Evolutionary conservation across 2,113 vertebrate species (phyloP).

Genomic region (Cromileptes altivelis): DNA sequence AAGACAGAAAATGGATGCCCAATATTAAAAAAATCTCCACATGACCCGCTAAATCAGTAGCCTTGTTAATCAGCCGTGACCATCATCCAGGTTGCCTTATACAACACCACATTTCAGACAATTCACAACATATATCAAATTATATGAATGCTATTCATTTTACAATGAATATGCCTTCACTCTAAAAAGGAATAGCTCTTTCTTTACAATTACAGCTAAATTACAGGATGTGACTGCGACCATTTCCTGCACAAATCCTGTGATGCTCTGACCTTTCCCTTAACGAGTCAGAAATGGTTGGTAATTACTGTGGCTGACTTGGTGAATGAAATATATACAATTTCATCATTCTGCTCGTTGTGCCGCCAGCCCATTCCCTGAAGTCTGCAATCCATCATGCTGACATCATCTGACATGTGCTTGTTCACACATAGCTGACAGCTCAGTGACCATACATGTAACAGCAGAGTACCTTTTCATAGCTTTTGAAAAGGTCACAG

Average conservation of each 20-base stretch:
- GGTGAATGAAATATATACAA: slow-evolving; percentile 53
- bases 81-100: not conserved
- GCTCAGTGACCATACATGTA: slow-evolving; percentile 33
- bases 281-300: slow-evolving; percentile 33
- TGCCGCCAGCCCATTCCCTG: slow-evolving; percentile 19
- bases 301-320: slow-evolving; percentile 63
- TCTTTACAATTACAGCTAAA: slow-evolving; percentile 50
- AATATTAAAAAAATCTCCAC: not conserved
- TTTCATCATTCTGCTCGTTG: slow-evolving; percentile 29
- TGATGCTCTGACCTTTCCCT: slow-evolving; percentile 63
- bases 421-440: slow-evolving; percentile 50
- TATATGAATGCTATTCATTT: not conserved
- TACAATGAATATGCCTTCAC: not conserved
- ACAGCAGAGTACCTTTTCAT: slow-evolving; percentile 18
- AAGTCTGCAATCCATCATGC: slow-evolving; percentile 63
- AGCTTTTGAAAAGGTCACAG: slow-evolving; percentile 27
- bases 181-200: not conserved
- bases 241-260: slow-evolving; percentile 4
- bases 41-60: not conserved
- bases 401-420: slow-evolving; percentile 43
- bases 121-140: not conserved
- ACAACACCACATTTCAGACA: not conserved
- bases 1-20: not conserved
- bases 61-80: not conserved
- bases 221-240: slow-evolving; percentile 28